A percentile compares a stretch with the other conserved stretches of the same genome.
Conservation (phyloP, 2,113 vertebrate species). For the cattle (Bos taurus) region DNA sequence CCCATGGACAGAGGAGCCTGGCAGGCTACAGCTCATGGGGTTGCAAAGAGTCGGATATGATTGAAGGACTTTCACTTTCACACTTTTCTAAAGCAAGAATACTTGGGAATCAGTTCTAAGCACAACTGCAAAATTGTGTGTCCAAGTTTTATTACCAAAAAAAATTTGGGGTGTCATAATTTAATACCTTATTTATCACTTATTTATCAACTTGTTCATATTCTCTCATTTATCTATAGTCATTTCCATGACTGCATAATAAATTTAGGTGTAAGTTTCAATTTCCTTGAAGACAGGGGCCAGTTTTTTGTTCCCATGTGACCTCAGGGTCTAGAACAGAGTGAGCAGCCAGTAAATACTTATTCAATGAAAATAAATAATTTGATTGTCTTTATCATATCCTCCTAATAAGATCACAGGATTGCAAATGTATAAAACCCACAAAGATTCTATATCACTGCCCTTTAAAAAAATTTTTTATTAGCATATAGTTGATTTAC, state of each 20-base stretch:
- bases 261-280: background rate
- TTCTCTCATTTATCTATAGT: background rate
- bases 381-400: background rate
- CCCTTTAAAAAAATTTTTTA: background rate
- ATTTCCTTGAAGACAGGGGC: background rate
- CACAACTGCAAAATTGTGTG: background rate
- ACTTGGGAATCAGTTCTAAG: background rate
- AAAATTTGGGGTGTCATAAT: background rate
- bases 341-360: background rate
- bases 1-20: background rate
- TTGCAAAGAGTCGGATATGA: fast-evolving
- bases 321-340: background rate
- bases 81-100: background rate
- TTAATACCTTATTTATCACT: background rate
- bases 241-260: background rate
- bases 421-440: background rate
- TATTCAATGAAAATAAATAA: background rate
- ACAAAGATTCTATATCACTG: background rate
- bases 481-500: background rate
- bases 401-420: background rate
- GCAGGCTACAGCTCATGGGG: background rate
- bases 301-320: background rate
- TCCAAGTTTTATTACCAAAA: background rate
- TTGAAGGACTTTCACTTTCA: background rate
- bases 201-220: background rate